A percentile compares a stretch with the other conserved stretches of the same genome.
Conservation (phyloP, 2,888 invertebrate genomes). For the Apodemia duryi region DNA sequence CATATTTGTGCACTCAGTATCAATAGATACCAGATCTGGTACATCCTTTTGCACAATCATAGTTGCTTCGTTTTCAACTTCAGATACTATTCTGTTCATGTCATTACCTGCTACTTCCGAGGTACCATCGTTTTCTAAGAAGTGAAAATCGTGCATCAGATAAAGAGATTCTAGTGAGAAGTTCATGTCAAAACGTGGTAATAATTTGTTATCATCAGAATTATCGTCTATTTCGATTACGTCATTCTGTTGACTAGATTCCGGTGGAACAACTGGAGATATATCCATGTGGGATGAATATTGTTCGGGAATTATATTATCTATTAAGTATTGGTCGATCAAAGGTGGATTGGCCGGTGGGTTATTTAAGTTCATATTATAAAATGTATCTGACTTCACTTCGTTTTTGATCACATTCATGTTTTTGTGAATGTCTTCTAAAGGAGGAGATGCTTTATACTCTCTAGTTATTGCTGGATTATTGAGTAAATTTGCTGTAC, state of each 20-base stretch:
- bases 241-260: conserved; percentile 58
- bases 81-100: conserved; percentile 56
- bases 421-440: conserved; percentile 69
- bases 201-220: conserved; percentile 65
- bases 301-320: conserved; percentile 65
- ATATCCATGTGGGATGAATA: conserved; percentile 60
- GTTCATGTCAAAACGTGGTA: conserved; percentile 66
- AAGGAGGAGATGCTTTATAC: conserved; percentile 69
- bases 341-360: conserved; percentile 50
- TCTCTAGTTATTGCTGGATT: conserved; percentile 53
- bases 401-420: conserved; percentile 70
- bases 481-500: conserved; percentile 59
- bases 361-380: conserved; percentile 51
- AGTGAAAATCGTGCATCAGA: conserved; percentile 69
- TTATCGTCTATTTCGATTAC: conserved; percentile 73
- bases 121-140: conserved; percentile 61
- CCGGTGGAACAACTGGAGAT: conserved; percentile 53
- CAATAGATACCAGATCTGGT: conserved; percentile 40
- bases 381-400: conserved; percentile 66
- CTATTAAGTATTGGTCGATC: conserved; percentile 66
- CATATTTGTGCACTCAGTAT: conserved; percentile 55
- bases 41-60: conserved; percentile 55
- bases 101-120: conserved; percentile 49
- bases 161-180: conserved; percentile 65
- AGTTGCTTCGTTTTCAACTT: conserved; percentile 42